phyloP scores from a whole-genome alignment of 2,113 vertebrate species.

The Piprites chloris region DNA sequence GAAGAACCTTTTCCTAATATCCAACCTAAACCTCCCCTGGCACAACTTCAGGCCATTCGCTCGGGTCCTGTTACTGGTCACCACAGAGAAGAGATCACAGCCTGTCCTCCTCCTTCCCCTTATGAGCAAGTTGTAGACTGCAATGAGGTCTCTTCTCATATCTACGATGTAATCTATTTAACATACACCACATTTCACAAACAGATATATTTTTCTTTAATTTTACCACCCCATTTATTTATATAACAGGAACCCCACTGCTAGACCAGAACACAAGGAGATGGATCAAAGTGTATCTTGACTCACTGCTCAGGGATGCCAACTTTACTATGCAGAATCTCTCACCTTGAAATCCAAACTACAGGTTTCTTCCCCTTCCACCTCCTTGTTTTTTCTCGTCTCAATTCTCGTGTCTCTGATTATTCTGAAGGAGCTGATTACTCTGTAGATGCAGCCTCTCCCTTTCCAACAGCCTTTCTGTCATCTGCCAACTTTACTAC shows the following conservation, averaged over 20 bases:
- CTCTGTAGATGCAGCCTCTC: background rate
- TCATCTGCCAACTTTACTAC: background rate
- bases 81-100: background rate
- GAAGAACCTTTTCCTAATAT: background rate
- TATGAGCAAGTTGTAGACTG: background rate
- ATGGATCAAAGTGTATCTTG: background rate
- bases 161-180: background rate
- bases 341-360: background rate
- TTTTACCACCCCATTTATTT: background rate
- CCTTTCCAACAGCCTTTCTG: background rate
- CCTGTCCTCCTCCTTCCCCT: background rate
- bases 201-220: background rate
- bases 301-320: background rate
- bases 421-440: background rate
- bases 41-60: background rate
- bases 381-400: fast-evolving
- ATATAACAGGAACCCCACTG: background rate
- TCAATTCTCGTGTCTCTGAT: background rate
- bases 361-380: background rate
- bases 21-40: background rate
- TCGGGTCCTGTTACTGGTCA: background rate
- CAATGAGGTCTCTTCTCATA: background rate
- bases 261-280: background rate
- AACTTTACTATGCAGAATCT: background rate
- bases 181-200: fast-evolving